A percentile compares a stretch with the other conserved stretches of the same genome.
Evolutionary conservation across 2,113 vertebrate species (phyloP).

Genomic region (Melanostigma gelatinosum): DNA sequence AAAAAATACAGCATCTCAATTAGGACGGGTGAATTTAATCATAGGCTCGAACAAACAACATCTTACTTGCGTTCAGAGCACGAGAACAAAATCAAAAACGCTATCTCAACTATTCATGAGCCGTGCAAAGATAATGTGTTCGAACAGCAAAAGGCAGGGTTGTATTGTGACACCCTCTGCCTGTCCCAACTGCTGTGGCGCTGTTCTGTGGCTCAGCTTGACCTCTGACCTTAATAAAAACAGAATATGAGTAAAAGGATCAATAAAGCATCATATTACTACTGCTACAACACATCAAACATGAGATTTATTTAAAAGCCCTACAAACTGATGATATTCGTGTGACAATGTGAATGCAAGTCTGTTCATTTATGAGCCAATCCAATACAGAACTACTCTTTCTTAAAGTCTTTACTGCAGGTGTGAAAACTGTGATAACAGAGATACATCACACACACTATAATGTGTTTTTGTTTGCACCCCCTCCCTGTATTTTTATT

Average conservation of each 20-base stretch:
- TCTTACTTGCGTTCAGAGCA: conserved; percentile 8
- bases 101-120: conserved; percentile 26
- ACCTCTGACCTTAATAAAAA: conserved; percentile 54
- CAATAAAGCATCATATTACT: conserved; percentile 17
- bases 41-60: conserved; percentile 24
- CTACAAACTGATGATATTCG: background rate
- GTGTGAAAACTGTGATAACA: conserved; percentile 5
- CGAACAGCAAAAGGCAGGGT: conserved; percentile 30
- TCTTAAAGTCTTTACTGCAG: background rate
- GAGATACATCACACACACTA: background rate
- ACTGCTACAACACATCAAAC: conserved; percentile 5
- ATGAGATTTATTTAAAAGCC: conserved; percentile 3
- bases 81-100: conserved; percentile 21
- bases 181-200: background rate
- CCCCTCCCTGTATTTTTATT: background rate
- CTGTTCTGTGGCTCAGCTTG: conserved; percentile 36
- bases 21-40: conserved; percentile 3
- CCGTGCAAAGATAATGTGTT: conserved; percentile 13
- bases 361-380: background rate
- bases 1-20: background rate
- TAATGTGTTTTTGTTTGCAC: conserved; percentile 27
- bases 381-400: background rate
- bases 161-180: background rate
- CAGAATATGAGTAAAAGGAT: conserved; percentile 9
- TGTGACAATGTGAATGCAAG: conserved; percentile 1